Evolutionary conservation across 2,797 vertebrate genomes (phyloP), one percentile per base, ranked within the genome.

Genomic region (Catharus ustulatus): DNA sequence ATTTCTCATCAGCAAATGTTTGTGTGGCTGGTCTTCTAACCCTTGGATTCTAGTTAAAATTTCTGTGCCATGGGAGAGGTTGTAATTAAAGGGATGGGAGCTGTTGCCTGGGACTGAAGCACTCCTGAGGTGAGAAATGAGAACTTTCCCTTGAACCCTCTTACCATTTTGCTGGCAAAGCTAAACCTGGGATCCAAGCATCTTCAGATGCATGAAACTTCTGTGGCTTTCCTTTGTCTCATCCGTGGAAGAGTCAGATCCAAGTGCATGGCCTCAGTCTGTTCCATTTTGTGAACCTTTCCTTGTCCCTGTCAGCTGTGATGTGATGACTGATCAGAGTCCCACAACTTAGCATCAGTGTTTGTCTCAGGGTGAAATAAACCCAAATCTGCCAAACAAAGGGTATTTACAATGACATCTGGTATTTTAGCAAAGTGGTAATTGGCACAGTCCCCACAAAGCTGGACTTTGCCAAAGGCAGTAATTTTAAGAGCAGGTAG

Each of bases 1-100:
- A 74, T 64, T 27, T 82, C 49, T 78, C n/a, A 66, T 59, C 13
- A 77, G 29, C 58, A 87, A 68, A 32, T 72, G 61, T 61, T 90
- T 92, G 18, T 66, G 34, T 79, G 83, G 22, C 82, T 90, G 34
- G 8, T 93, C 93, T 93, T 79, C 84, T 78, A 61, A 73, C 52
- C 24, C 40, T 85, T 69, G 67, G 59, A 91, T 91, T 95, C 82
- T 66, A 36, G 36, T 90, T 71, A 61, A 36, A 84, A 81, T 69
- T 86, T 91, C 54, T 87, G 11, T 52, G 59, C 17, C 77, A 17
- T 34, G 7, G 54, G 27, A 88, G 18, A 30, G 46, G 15, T 83
- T 87, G 64, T 74, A 74, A 84, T 89, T 74, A 85, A 76, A 85
- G 58, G 68, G 16, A 62, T 78, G 46, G 54, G 30, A 87, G 45